Percentiles rank a stretch among this genome's conserved stretches.
phyloP scores from a whole-genome alignment of 1,140 invertebrate species.

The Drosophila subobscura region DNA sequence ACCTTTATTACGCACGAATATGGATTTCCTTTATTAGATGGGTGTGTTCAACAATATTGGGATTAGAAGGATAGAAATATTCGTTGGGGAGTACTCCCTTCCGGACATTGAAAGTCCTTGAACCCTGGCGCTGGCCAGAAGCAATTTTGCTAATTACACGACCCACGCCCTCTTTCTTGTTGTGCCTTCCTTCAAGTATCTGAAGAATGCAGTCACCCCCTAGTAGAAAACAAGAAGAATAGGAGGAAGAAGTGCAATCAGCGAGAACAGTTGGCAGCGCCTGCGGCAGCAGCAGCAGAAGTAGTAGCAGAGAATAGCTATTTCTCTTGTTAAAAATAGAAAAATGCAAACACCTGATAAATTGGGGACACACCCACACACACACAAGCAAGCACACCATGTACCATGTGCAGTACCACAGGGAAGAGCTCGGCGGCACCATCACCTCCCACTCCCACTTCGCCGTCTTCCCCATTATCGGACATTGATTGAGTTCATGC shows the following conservation, averaged over 20 bases:
- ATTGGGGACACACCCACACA: slow-evolving; percentile 61
- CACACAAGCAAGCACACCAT: slow-evolving; percentile 1
- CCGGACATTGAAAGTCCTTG: too few species aligned
- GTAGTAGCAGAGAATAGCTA: slow-evolving; percentile 18
- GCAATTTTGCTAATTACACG: slow-evolving; percentile 26
- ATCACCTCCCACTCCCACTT: background rate
- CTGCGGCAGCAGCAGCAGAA: background rate
- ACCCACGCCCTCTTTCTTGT: slow-evolving; percentile 18
- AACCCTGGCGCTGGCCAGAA: too few species aligned
- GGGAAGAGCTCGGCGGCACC: too few species aligned
- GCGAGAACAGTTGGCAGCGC: slow-evolving; percentile 22
- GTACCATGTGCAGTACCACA: background rate
- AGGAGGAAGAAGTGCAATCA: slow-evolving; percentile 30
- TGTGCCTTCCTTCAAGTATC: slow-evolving; percentile 62
- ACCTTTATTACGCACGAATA: slow-evolving; percentile 23
- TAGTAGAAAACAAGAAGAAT: slow-evolving; percentile 14
- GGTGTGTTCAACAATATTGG: slow-evolving; percentile 38
- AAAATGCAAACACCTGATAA: slow-evolving; percentile 76
- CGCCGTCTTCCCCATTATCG: slow-evolving; percentile 9
- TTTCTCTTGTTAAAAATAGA: slow-evolving; percentile 30
- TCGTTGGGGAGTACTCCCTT: background rate
- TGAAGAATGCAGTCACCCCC: slow-evolving; percentile 58
- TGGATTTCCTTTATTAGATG: slow-evolving; percentile 39
- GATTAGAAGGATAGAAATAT: slow-evolving; percentile 17
- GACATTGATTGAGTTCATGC: slow-evolving; percentile 49